Evolutionary conservation across 2,888 invertebrate species (phyloP), one percentile per base, ranked within the genome.

Genomic region (Hemistola chrysoprasaria): DNA sequence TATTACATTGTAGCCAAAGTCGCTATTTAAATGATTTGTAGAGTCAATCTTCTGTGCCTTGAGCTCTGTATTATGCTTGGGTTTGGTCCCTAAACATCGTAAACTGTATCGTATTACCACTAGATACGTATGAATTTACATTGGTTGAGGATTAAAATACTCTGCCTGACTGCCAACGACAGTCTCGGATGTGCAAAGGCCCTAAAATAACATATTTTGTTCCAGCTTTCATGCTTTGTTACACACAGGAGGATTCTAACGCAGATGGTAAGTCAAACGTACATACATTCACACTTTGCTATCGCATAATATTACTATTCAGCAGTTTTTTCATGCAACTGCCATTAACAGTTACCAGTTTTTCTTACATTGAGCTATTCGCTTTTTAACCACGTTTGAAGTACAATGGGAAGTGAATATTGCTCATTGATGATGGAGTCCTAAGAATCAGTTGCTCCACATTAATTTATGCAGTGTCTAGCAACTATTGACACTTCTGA

Each of bases 171-270:
- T n/a, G n/a, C n/a, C n/a, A n/a, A n/a, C n/a, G n/a, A n/a, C n/a
- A n/a, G n/a, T n/a, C n/a, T n/a, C n/a, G n/a, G n/a, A n/a, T n/a
- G n/a, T n/a, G n/a, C n/a, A n/a, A n/a, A n/a, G n/a, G n/a, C n/a
- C n/a, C n/a, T n/a, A n/a, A n/a, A 77, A 66, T 57, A 57, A 65
- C 57, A 63, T 52, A 71, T 78, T 92, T 89, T 92, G 90, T 94
- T 95, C 79, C 93, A 96, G 96, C 96, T 89, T 96, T 95, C 93
- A 96, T 96, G 96, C 93, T 96, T 91, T 96, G 96, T 92, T 96
- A 96, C 91, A 95, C 96, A 70, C 96, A 96, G 91, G 96, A 96
- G 91, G 96, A 96, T 87, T 92, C 95, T 73, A 95, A 95, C 85
- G 92, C 95, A 78, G 96, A 96, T 93, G 96, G 96, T 96, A 94